phyloP scores from a whole-genome alignment of 2,888 invertebrate species.

The Hirtodrosophila cameraria region DNA sequence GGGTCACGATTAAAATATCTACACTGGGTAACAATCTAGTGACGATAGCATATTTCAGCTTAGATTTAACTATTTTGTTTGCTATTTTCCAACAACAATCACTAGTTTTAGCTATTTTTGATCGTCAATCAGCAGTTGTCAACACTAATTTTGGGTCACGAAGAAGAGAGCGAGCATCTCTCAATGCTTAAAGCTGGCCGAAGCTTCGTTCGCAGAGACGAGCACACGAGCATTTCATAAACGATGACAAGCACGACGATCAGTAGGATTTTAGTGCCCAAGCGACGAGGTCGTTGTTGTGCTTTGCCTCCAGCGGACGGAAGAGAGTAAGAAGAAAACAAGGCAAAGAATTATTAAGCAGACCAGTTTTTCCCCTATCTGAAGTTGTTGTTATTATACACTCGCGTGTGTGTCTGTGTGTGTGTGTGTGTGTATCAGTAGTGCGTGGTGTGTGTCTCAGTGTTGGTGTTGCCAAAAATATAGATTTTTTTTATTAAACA shows the following conservation, averaged over 20 bases:
- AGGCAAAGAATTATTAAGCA: conserved; percentile 33
- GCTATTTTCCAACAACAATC: too few relatives aligned
- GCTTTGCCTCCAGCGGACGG: conserved; percentile 55
- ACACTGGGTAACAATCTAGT: too few relatives aligned
- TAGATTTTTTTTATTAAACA: conserved; percentile 33
- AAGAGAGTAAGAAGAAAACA: conserved; percentile 37
- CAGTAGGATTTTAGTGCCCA: conserved; percentile 72
- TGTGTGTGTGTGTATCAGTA: conserved; percentile 28
- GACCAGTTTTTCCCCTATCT: conserved; percentile 65
- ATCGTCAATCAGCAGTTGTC: too few relatives aligned
- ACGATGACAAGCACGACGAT: conserved; percentile 36
- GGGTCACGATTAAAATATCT: too few relatives aligned
- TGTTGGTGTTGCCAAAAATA: conserved; percentile 65
- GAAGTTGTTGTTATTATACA: conserved; percentile 38
- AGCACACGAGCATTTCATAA: too few relatives aligned
- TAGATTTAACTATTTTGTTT: too few relatives aligned
- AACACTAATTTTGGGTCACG: too few relatives aligned
- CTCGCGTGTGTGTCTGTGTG: conserved; percentile 20
- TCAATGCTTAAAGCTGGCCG: conserved; percentile 19
- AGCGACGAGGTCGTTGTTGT: conserved; percentile 47
- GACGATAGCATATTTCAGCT: too few relatives aligned
- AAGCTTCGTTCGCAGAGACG: conserved; percentile 46
- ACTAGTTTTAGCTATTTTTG: too few relatives aligned
- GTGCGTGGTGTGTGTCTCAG: conserved; percentile 25
- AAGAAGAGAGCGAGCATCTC: too few relatives aligned